phyloP scores from a whole-genome alignment of 1,140 invertebrate genomes.

The Drosophila tristis region DNA sequence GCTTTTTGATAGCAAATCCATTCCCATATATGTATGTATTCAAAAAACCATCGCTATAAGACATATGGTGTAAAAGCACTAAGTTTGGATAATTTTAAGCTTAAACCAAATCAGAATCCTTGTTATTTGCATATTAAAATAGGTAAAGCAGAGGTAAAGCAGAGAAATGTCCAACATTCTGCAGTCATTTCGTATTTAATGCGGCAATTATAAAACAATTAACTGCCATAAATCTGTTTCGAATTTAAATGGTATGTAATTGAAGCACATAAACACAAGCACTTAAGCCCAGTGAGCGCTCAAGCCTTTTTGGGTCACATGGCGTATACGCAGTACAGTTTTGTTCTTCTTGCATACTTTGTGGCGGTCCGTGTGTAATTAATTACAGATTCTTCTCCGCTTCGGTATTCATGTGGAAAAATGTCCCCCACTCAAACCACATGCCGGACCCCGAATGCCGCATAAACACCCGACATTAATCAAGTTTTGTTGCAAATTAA shows the following conservation, averaged over 20 bases:
- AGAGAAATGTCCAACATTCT: not conserved
- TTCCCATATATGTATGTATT: not conserved
- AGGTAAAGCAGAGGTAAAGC: conserved; percentile 8
- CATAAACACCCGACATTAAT: conserved; percentile 59
- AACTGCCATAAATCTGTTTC: conserved; percentile 48
- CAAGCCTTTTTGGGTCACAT: conserved; percentile 35
- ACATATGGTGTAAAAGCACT: too few relatives aligned
- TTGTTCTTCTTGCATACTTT: conserved; percentile 38
- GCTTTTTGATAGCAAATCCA: not conserved
- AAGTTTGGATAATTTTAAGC: too few relatives aligned
- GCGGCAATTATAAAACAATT: conserved; percentile 52
- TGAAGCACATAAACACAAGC: conserved; percentile 2
- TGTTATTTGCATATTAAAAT: conserved; percentile 5
- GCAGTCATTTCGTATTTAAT: conserved; percentile 21
- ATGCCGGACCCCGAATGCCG: conserved; percentile 15
- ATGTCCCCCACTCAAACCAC: conserved; percentile 4
- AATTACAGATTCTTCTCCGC: conserved; percentile 50
- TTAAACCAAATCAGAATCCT: conserved; percentile 16
- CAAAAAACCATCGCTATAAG: too few relatives aligned
- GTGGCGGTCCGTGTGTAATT: conserved; percentile 40
- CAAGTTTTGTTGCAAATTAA: conserved; percentile 64
- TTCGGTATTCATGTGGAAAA: conserved; percentile 42
- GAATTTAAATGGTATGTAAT: conserved; percentile 34
- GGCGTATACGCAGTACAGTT: conserved; percentile 44
- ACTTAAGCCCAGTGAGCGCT: conserved; percentile 14